Percentiles rank a stretch among this genome's conserved stretches.
These are phyloP conservation scores for Turritopsis rubra DNA, from an alignment of 30 jellyfish, hydroid and myxozoan species.

Conservation along the genomic window DNA sequence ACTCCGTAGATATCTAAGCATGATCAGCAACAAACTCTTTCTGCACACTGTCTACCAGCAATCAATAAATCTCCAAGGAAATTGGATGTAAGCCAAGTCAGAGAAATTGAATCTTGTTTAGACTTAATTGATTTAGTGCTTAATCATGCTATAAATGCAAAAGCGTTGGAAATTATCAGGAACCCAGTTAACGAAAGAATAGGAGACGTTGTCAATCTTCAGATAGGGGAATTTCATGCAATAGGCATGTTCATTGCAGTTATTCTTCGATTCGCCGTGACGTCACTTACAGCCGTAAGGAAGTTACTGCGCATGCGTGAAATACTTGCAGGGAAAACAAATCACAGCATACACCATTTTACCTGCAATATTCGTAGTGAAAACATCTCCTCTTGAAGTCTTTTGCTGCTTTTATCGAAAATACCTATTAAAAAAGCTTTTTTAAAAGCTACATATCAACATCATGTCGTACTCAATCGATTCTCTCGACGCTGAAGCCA, in stretches of 20 bases:
- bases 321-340: no score
- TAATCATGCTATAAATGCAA: conserved; percentile 29
- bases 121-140: conserved; percentile 10
- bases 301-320: no score
- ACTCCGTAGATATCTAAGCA: neutral
- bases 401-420: no score
- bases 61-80: conserved; percentile 23
- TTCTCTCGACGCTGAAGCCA: no score
- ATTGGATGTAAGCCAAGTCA: conserved; percentile 20
- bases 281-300: no score
- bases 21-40: neutral
- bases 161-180: conserved; percentile 19
- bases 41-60: conserved; percentile 16
- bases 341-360: no score
- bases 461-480: no score
- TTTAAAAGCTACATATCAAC: no score
- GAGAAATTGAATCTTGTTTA: neutral
- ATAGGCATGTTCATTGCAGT: conserved; percentile 24
- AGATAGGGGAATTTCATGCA: conserved; percentile 29
- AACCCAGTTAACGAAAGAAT: neutral
- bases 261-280: no score
- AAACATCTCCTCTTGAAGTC: no score
- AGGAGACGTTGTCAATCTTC: conserved; percentile 1
- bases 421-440: no score
- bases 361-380: no score